Conservation (phyloP, 1,140 invertebrate genomes). For the Chironomus tepperi region DNA sequence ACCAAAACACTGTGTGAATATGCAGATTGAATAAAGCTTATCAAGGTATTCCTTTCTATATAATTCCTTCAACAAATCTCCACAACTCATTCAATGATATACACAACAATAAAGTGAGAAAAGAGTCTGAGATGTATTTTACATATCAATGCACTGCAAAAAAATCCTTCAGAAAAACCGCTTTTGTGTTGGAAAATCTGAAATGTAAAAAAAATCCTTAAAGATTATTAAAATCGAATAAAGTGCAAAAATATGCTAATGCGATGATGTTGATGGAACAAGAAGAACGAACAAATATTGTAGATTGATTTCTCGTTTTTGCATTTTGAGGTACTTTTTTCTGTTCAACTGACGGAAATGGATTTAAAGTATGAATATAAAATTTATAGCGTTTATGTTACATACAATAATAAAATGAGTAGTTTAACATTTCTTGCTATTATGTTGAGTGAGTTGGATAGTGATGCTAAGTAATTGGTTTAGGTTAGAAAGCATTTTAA, state of each 20-base stretch:
- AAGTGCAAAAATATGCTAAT: constrained; percentile 2
- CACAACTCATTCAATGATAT: background rate
- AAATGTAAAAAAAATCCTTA: background rate
- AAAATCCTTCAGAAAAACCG: background rate
- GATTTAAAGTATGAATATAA: no score
- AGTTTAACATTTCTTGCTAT: no score
- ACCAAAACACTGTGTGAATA: background rate
- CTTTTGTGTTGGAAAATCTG: background rate
- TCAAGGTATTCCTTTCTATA: background rate
- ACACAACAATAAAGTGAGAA: constrained; percentile 8
- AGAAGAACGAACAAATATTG: no score
- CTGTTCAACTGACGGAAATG: no score
- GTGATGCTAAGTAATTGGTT: no score
- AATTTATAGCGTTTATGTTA: no score
- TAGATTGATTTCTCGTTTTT: background rate
- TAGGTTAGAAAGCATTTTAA: no score
- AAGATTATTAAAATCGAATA: background rate
- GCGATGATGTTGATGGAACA: background rate
- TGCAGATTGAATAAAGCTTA: constrained; percentile 13
- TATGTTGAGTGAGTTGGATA: no score
- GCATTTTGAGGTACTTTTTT: no score
- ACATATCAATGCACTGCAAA: background rate
- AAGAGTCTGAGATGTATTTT: background rate
- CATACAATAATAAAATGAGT: no score
- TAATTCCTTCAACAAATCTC: no score